Conservation (phyloP, 2,113 vertebrate species). For the Zosterops japonicus region DNA sequence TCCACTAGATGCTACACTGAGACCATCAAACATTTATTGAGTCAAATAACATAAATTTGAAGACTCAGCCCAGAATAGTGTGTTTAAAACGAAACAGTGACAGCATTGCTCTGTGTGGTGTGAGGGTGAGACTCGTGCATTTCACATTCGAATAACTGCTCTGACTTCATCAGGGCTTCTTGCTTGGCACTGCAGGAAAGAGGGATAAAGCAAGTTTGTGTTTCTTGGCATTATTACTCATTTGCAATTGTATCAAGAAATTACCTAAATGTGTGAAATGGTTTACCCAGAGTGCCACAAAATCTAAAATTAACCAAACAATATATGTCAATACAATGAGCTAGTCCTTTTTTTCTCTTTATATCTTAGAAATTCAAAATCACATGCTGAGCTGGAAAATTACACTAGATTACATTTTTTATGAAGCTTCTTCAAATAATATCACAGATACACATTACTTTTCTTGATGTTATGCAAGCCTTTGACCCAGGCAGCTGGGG, state of each 20-base stretch:
- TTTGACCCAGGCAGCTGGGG: constrained; percentile 4
- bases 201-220: background rate
- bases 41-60: constrained; percentile 24
- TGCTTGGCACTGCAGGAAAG: background rate
- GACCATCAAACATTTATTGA: constrained; percentile 56
- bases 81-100: background rate
- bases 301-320: constrained; percentile 21
- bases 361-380: background rate
- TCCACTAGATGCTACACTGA: constrained; percentile 50
- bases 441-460: background rate
- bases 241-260: background rate
- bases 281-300: background rate
- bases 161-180: background rate
- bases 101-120: background rate
- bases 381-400: background rate
- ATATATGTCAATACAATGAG: background rate
- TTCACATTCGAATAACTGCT: background rate
- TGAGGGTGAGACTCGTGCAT: background rate
- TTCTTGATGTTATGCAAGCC: background rate
- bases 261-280: background rate
- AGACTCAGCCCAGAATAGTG: background rate
- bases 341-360: background rate
- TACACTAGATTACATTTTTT: background rate
- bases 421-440: background rate
- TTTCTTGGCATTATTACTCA: background rate